Evolutionary conservation across 2,888 invertebrate genomes (phyloP).

Genomic region (Hololepta plana): DNA sequence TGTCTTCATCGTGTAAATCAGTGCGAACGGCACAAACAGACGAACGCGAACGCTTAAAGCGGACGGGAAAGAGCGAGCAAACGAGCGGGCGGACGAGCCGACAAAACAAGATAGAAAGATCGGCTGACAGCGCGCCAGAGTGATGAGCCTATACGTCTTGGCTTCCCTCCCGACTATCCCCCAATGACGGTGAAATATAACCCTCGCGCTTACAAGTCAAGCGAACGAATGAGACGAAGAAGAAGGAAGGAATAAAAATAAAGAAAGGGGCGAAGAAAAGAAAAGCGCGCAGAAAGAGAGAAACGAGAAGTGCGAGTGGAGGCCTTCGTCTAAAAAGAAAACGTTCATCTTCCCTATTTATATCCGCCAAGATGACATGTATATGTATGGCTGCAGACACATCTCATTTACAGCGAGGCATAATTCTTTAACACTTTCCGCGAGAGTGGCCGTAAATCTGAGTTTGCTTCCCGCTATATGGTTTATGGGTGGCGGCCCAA

Average conservation of each 20-base stretch:
- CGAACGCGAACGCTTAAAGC: too few species aligned
- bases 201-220: slow-evolving; percentile 23
- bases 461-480: slow-evolving; percentile 21
- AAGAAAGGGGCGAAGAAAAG: slow-evolving; percentile 19
- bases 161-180: slow-evolving; percentile 17
- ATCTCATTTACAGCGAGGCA: slow-evolving; percentile 34
- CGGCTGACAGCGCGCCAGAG: slow-evolving; percentile 24
- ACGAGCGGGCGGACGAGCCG: too few species aligned
- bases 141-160: slow-evolving; percentile 28
- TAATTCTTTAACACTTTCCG: slow-evolving; percentile 35
- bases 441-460: slow-evolving; percentile 26
- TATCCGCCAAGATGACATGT: slow-evolving; percentile 25
- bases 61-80: too few species aligned
- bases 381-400: slow-evolving; percentile 28
- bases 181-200: slow-evolving; percentile 24
- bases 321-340: slow-evolving; percentile 22
- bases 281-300: slow-evolving; percentile 9
- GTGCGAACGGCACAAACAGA: slow-evolving; percentile 24
- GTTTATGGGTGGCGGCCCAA: slow-evolving; percentile 20
- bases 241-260: slow-evolving; percentile 15
- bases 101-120: slow-evolving; percentile 26
- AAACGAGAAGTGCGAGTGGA: slow-evolving; percentile 18
- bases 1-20: slow-evolving; percentile 26
- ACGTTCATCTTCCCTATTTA: slow-evolving; percentile 27
- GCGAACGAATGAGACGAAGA: slow-evolving; percentile 12